A percentile compares a stretch with the other conserved stretches of the same genome.
Evolutionary conservation across 2,888 invertebrate genomes (phyloP).

Genomic region (Anorthoa munda): DNA sequence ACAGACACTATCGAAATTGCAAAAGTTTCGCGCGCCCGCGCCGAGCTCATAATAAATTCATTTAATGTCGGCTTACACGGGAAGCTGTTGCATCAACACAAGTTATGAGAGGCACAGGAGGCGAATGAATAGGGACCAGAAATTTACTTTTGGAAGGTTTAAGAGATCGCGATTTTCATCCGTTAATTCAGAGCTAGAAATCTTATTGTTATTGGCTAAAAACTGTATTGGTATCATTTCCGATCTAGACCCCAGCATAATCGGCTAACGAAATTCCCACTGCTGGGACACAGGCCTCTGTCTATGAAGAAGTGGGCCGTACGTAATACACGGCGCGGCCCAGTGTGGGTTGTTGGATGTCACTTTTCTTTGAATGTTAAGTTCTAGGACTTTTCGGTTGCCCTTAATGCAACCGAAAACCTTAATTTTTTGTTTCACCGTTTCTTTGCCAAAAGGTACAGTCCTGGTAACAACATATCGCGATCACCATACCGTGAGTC

Average conservation of each 20-base stretch:
- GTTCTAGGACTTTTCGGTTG: no score
- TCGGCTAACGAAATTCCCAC: no score
- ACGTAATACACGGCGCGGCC: no score
- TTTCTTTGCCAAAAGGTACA: no score
- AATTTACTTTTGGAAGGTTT: background rate
- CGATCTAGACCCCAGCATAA: background rate
- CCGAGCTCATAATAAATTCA: slow-evolving; percentile 82
- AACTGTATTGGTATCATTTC: background rate
- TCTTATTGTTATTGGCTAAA: background rate
- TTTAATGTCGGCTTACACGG: slow-evolving; percentile 74
- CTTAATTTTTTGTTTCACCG: no score
- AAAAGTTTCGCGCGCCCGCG: slow-evolving; percentile 74
- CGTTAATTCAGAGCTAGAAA: background rate
- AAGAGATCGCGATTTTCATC: slow-evolving; percentile 13
- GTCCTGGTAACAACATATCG: no score
- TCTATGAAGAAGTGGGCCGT: no score
- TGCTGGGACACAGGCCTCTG: no score
- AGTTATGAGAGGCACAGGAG: slow-evolving; percentile 54
- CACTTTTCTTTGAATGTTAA: no score
- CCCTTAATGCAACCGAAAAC: no score
- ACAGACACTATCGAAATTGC: slow-evolving; percentile 75
- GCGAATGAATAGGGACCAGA: slow-evolving; percentile 15
- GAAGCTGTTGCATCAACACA: slow-evolving; percentile 51
- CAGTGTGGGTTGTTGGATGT: no score
- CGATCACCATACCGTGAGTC: no score